Percentiles rank a stretch among this genome's conserved stretches.
Conservation (phyloP, 2,797 vertebrate species). For the Crocidura indochinensis region DNA sequence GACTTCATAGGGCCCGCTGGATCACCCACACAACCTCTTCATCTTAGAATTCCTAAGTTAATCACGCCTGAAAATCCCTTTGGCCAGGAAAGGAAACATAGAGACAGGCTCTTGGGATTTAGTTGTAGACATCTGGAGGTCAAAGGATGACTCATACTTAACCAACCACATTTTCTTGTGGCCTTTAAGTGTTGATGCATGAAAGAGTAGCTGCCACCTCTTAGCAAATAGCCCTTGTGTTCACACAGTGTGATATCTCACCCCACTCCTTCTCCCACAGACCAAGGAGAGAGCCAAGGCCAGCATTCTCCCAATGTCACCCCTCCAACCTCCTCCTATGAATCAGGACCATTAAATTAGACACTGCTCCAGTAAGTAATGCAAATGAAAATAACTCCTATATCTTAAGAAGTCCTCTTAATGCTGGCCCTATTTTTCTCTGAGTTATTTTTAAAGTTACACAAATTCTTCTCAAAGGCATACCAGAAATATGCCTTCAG, state of each 20-base stretch:
- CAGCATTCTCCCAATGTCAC: neutral
- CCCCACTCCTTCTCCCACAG: neutral
- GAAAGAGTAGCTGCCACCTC: neutral
- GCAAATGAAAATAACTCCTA: neutral
- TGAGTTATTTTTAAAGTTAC: constrained; percentile 74
- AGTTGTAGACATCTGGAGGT: neutral
- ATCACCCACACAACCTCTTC: constrained; percentile 34
- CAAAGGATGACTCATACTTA: neutral
- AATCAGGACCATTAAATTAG: constrained; percentile 56
- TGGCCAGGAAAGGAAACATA: neutral
- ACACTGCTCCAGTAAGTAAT: constrained; percentile 35
- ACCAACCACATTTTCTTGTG: neutral
- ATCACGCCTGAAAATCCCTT: neutral
- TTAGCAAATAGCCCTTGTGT: neutral
- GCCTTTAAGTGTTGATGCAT: neutral
- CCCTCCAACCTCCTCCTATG: constrained; percentile 22
- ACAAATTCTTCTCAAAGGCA: constrained; percentile 78
- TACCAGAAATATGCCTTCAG: constrained; percentile 73
- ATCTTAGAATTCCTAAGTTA: constrained; percentile 46
- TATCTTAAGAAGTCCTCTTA: constrained; percentile 44
- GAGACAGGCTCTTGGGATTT: constrained; percentile 22
- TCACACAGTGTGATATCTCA: neutral
- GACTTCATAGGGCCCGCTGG: neutral
- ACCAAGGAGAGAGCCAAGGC: neutral
- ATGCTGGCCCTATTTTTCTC: constrained; percentile 54